phyloP scores from a whole-genome alignment of 2,888 invertebrate genomes.

The Galerucella calmariensis region DNA sequence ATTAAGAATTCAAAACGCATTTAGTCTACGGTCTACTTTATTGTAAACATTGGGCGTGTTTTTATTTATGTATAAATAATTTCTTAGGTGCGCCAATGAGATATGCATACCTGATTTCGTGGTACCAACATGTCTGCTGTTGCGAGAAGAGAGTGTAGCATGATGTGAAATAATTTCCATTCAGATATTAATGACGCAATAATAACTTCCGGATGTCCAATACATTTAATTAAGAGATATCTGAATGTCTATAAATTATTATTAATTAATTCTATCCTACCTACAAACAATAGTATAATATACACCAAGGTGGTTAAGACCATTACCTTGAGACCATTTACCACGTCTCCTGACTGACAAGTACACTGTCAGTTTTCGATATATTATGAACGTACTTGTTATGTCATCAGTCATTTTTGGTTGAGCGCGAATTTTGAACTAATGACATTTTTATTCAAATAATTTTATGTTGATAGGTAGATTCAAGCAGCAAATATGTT shows the following conservation, averaged over 20 bases:
- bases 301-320: too few relatives aligned
- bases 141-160: slow-evolving; percentile 5
- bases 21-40: neutral
- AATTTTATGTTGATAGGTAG: too few relatives aligned
- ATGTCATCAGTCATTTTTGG: too few relatives aligned
- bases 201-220: slow-evolving; percentile 16
- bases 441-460: too few relatives aligned
- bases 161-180: slow-evolving; percentile 24
- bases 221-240: neutral
- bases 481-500: too few relatives aligned
- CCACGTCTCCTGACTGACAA: too few relatives aligned
- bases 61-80: neutral
- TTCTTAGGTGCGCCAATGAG: slow-evolving; percentile 11
- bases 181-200: slow-evolving; percentile 16
- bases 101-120: slow-evolving; percentile 21
- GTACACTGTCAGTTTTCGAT: too few relatives aligned
- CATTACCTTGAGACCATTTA: too few relatives aligned
- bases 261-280: neutral
- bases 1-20: neutral
- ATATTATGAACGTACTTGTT: too few relatives aligned
- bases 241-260: slow-evolving; percentile 5
- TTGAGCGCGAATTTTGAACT: too few relatives aligned
- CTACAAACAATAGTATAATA: too few relatives aligned
- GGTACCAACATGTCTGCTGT: slow-evolving; percentile 26
- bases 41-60: neutral